Evolutionary conservation across 2,113 vertebrate species (phyloP).

Genomic region (Hippolais icterina): DNA sequence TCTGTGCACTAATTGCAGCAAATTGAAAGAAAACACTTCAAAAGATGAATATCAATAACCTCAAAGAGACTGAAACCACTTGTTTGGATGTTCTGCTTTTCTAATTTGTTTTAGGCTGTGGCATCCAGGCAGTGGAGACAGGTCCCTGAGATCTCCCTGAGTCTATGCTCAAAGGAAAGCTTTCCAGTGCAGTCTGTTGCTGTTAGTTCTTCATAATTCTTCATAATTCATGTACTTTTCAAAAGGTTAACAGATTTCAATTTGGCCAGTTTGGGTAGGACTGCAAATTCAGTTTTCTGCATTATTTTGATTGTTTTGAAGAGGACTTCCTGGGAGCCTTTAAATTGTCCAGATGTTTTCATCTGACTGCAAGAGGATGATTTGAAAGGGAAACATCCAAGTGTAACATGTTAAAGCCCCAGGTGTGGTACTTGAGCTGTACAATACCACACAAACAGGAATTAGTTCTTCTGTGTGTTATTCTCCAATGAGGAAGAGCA

Average conservation of each 20-base stretch:
- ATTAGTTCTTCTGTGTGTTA: background rate
- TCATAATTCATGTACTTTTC: background rate
- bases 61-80: background rate
- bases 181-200: background rate
- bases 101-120: background rate
- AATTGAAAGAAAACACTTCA: background rate
- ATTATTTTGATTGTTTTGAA: background rate
- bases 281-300: background rate
- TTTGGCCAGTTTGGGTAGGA: background rate
- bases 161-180: background rate
- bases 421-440: background rate
- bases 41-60: background rate
- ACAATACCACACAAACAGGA: background rate
- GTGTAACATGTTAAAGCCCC: background rate
- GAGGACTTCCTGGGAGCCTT: background rate
- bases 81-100: background rate
- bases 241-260: background rate
- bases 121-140: background rate
- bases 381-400: background rate
- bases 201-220: background rate
- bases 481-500: background rate
- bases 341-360: background rate
- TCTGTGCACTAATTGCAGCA: background rate
- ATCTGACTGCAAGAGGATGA: background rate
- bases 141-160: background rate